Evolutionary conservation across 1,140 invertebrate species (phyloP), one percentile per base, ranked within the genome.

Genomic region (Pantala flavescens): DNA sequence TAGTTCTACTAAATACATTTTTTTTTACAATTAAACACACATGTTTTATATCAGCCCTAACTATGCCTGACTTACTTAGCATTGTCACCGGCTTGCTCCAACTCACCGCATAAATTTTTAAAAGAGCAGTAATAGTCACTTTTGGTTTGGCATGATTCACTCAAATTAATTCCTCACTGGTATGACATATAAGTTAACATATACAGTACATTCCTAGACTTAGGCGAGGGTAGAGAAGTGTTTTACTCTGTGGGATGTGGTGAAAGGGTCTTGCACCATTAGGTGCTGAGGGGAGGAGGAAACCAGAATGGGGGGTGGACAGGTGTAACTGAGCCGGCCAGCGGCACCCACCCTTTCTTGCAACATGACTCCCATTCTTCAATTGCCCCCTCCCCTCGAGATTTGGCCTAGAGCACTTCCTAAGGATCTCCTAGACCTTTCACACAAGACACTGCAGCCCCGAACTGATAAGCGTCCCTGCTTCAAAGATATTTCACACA

Each of bases 401-500:
- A 36, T 36, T 36, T 36, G 28, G 28, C 28, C 28, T 36, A 36
- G 28, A 36, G 9, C 28, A 36, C 28, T 36, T 36, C 28, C 28
- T 36, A 36, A 36, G 28, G 28, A 36, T 36, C 49, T 63, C 49
- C 49, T 21, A 16, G 49, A 21, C 49, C 49, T 63, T 3, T 21
- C 49, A 63, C 49, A 63, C 49, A 63, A 36, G 16, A 63, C n/a
- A 63, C 49, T 21, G n/a, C 49, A 63, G 49, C n/a, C 49, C 49
- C 49, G 12, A 63, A 63, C n/a, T 63, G 16, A 63, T 63, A 16
- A 63, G 49, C 49, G 12, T 63, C 12, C 5, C 49, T 63, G 49
- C 49, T 63, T 63, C 49, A 16, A 63, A 63, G 49, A 21, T 7
- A 63, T 21, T 9, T 88, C 88, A 91, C 82, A 92, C 91, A 86